Percentiles rank a stretch among this genome's conserved stretches.
These are phyloP conservation scores for Helicoverpa assulta DNA, from an alignment of 2,888 invertebrate species.

Conservation along the genomic window DNA sequence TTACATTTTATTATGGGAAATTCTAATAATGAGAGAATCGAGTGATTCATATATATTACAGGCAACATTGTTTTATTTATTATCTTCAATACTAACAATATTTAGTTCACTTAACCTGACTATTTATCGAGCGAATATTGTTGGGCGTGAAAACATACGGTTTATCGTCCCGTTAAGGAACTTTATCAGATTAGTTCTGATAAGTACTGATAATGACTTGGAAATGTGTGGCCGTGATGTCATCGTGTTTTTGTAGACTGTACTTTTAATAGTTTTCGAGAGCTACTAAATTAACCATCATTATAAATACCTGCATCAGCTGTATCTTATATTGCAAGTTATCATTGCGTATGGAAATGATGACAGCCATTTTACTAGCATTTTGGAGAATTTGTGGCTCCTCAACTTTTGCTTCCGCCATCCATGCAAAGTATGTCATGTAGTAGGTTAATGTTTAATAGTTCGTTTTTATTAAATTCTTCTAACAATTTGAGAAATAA, in stretches of 20 bases:
- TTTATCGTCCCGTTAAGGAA: slow-evolving; percentile 55
- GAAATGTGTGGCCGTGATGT: slow-evolving; percentile 58
- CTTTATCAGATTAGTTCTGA: slow-evolving; percentile 59
- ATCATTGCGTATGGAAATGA: background rate
- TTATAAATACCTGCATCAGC: no score
- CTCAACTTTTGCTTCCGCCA: background rate
- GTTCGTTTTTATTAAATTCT: background rate
- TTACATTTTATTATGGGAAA: slow-evolving; percentile 1
- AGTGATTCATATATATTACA: background rate
- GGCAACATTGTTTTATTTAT: background rate
- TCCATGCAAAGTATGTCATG: background rate
- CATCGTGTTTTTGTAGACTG: slow-evolving; percentile 34
- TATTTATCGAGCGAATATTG: slow-evolving; percentile 38
- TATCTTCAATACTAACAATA: slow-evolving; percentile 8
- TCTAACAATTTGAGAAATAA: no score
- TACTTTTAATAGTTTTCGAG: slow-evolving; percentile 1
- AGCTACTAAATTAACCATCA: no score
- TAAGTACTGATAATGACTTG: slow-evolving; percentile 52
- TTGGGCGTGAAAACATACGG: slow-evolving; percentile 49
- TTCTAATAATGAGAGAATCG: background rate
- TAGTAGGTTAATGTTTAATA: no score
- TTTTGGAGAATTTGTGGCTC: background rate
- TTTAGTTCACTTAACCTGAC: slow-evolving; percentile 17
- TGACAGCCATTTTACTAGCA: background rate
- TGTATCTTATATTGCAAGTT: no score